Base-by-base conservation (phyloP, 2,113 vertebrate genomes). In the Madoqua kirkii region DNA sequence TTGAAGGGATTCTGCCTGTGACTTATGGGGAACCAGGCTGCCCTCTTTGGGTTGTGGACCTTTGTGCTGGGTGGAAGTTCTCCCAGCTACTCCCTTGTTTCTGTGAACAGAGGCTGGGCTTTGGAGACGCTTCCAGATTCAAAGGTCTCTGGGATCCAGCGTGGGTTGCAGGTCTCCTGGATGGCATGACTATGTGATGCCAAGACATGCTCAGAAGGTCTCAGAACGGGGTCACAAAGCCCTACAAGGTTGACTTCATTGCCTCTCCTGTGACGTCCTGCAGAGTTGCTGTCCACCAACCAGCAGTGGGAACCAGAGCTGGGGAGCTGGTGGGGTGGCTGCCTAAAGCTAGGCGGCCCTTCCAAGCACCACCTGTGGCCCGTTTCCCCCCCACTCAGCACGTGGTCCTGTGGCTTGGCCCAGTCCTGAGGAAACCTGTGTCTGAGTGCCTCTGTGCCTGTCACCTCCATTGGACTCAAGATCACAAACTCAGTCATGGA, bases 381-480 rank as follows among this genome's bases (percentile, higher is more conserved):
- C 0, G 0, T 36, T 13, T 50, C 74, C 7, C n/a, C 7, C 1
- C 16, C 25, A 15, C n/a, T 40, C 40, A 90, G 55, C 81, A 78
- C 27, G 78, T 54, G 82, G 87, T 79, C 98, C 94, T 62, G 52
- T 67, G 98, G 94, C 87, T 82, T 59, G 82, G 86, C 52, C 97
- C 95, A 45, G 93, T 85, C 59, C 8, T 64, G 79, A n/a, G 60
- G 31, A 57, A 16, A 89, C 96, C 4, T 0, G 95, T 96, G 96
- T 94, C 91, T 85, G 96, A 95, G 78, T 82, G 76, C n/a, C 57
- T 79, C 7, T 0, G 2, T 31, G n/a, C 94, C 91, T 97, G 97
- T 89, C 97, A 89, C 95, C 84, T 91, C 96, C 50, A n/a, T 92
- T 85, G 93, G 96, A 95, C 43, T 62, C 52, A 59, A 95, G 89